Conservation (phyloP, 2,888 invertebrate species). For the Drosophila prostipennis region DNA sequence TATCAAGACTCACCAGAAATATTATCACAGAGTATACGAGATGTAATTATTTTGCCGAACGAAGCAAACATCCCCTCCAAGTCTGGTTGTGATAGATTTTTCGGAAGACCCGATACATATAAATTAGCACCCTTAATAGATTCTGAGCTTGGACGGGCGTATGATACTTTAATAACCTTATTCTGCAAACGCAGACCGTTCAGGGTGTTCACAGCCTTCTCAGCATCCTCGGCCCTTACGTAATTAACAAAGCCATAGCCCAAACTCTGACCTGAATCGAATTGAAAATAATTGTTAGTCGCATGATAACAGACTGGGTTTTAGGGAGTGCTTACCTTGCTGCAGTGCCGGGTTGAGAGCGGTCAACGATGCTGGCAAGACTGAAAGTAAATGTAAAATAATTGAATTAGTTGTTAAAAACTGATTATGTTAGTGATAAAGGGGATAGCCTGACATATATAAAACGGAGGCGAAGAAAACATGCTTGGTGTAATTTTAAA, state of each 20-base stretch:
- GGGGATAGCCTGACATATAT: too few relatives aligned
- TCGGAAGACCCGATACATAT: conserved; percentile 98
- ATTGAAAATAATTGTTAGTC: neutral
- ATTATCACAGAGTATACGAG: conserved; percentile 98
- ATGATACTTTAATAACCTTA: conserved; percentile 99
- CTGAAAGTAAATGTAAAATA: conserved; percentile 54
- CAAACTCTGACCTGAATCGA: conserved; percentile 93
- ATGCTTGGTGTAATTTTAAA: neutral
- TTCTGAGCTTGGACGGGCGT: conserved; percentile 98
- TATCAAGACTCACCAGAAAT: conserved; percentile 81
- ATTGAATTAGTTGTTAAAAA: neutral
- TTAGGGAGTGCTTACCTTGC: conserved; percentile 73
- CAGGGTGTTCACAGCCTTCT: conserved; percentile 98
- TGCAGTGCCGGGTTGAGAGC: conserved; percentile 84
- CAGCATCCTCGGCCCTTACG: conserved; percentile 98
- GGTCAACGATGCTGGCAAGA: conserved; percentile 83
- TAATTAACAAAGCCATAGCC: conserved; percentile 99
- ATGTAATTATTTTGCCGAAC: conserved; percentile 98
- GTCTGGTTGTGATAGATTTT: conserved; percentile 98
- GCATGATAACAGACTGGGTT: too few relatives aligned
- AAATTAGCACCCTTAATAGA: conserved; percentile 99
- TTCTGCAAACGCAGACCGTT: conserved; percentile 99
- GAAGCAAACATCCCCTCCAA: conserved; percentile 97
- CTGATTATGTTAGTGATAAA: neutral
- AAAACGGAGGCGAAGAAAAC: neutral